Percentiles rank a stretch among this genome's conserved stretches.
Conservation (phyloP, 2,113 vertebrate genomes). For the Ceyx cyanopectus region DNA sequence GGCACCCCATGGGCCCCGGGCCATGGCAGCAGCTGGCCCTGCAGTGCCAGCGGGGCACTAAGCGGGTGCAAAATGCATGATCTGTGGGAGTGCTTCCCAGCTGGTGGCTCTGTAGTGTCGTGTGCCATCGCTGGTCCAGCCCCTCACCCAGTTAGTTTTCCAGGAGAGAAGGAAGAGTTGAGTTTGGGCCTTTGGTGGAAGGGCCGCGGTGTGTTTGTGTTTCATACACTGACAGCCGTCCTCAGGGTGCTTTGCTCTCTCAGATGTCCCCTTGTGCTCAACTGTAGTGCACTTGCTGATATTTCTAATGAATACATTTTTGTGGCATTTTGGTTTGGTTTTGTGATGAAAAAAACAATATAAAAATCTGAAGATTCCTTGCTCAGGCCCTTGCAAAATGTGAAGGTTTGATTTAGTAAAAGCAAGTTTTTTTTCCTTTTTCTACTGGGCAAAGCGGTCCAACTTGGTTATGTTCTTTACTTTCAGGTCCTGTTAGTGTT, state of each 20-base stretch:
- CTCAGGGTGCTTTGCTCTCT: background rate
- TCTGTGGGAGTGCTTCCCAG: background rate
- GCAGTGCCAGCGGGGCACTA: background rate
- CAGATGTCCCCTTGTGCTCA: rapidly evolving
- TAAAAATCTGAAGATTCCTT: background rate
- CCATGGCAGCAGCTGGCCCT: background rate
- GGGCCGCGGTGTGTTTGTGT: rapidly evolving
- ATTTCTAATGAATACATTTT: background rate
- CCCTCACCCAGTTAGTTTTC: background rate
- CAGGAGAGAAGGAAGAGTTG: background rate
- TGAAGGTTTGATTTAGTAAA: background rate
- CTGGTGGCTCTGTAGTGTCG: background rate
- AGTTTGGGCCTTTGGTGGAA: background rate
- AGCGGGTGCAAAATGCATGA: background rate
- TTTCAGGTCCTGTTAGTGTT: background rate
- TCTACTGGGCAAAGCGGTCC: background rate
- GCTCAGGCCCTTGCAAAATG: background rate
- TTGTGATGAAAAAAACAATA: background rate
- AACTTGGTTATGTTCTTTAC: rapidly evolving
- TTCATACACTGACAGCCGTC: background rate
- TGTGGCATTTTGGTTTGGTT: background rate
- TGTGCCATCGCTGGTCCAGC: background rate
- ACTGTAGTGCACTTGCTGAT: background rate
- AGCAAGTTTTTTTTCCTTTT: background rate
- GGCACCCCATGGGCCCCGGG: rapidly evolving